Base-by-base conservation (phyloP, 2,888 invertebrate genomes). In the Trissolcus japonicus region DNA sequence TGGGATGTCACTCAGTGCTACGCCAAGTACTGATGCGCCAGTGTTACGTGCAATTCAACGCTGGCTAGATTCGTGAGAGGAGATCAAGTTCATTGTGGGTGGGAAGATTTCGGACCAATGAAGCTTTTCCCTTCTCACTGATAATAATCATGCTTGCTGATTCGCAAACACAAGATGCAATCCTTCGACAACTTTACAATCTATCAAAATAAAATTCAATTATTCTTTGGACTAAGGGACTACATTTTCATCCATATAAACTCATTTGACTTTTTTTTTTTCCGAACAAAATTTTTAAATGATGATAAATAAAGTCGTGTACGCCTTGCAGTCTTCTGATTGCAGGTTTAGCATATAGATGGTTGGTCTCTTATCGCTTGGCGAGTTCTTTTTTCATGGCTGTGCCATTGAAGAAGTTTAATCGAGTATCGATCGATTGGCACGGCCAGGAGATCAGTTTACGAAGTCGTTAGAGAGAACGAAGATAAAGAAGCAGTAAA, bases 61-160 rank as follows among this genome's bases (percentile, higher is more conserved):
- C 41, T 48, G 41, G 43, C 53, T 48, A 56, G 67, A 80, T 46
- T 46, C 16, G 80, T 67, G 80, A 79, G 60, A 50, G 69, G 56
- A 29, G 63, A 29, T 56, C 16, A 17, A 51, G 79, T 82, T 81
- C 55, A 65, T 79, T 69, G 66, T 80, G 82, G 82, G 85, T 84
- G 86, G 84, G 83, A 85, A 85, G 83, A 84, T 79, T 67, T 59
- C 63, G 81, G 80, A 85, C 87, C 87, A 87, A 87, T 87, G 71
- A 81, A 61, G 68, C 71, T 79, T 29, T 75, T 62, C 77, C 59
- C 76, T 79, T 79, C 41, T 62, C 41, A 68, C 21, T 78, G 80
- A 81, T 85, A 83, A 86, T 81, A 82, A 83, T 81, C 83, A 80
- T 19, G 56, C 51, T 16, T 17, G 21, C 17, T 51, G 35, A 35